These are phyloP conservation scores for Lycaon pictus DNA, from an alignment of 2,113 vertebrate genomes.

Conservation along the genomic window DNA sequence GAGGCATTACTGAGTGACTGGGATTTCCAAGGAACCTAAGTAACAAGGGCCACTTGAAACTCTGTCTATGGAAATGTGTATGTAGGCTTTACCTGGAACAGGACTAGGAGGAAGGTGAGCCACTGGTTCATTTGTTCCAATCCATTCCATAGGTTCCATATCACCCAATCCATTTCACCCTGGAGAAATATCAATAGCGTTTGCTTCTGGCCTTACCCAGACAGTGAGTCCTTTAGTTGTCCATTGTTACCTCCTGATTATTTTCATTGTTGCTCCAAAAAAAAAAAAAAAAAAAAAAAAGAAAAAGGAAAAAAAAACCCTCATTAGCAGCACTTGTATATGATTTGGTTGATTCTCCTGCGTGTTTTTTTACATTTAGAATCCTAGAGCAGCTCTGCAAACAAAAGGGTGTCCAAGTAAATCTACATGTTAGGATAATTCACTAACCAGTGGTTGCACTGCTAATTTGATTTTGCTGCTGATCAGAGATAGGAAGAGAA, in stretches of 20 bases:
- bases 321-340: not conserved
- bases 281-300: not conserved
- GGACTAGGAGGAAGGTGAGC: not conserved
- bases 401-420: not conserved
- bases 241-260: not conserved
- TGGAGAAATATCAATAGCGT: not conserved
- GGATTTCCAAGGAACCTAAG: not conserved
- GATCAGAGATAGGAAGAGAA: slow-evolving; percentile 78
- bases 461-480: slow-evolving; percentile 80
- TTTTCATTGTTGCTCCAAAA: not conserved
- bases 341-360: not conserved
- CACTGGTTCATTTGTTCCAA: not conserved
- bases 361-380: not conserved
- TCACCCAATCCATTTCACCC: not conserved
- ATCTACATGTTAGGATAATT: slow-evolving; percentile 53
- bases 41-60: not conserved
- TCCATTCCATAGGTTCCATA: not conserved
- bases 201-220: not conserved
- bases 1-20: not conserved
- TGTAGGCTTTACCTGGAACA: not conserved
- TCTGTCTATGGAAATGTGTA: not conserved
- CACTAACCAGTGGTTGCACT: slow-evolving; percentile 69
- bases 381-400: slow-evolving; percentile 18
- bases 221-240: not conserved
- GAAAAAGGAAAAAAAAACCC: not conserved